Base-by-base conservation (phyloP, 2,113 vertebrate species). In the Corythornis madagascariensis region DNA sequence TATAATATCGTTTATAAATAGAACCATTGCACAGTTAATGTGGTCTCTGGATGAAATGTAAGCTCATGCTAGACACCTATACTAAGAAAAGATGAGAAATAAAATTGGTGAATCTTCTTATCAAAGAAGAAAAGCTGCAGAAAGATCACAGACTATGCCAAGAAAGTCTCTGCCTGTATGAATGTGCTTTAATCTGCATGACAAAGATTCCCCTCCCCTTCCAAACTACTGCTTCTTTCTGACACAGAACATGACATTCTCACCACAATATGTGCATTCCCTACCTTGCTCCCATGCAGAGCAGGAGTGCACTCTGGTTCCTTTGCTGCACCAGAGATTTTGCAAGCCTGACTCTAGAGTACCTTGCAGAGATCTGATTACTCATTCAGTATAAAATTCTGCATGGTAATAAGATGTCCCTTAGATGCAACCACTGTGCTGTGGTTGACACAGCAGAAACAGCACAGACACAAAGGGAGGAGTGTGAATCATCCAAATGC, bases 141-240 rank as follows among this genome's bases (percentile, higher is more conserved):
- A 42, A 86, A 72, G 50, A 43, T 52, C 4, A 1, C 31, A 82
- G 69, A n/a, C n/a, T 28, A 48, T 69, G 50, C 59, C 88, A 55
- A 70, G 73, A 47, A 86, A 73, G 63, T 79, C 66, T 71, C 69
- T 72, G 73, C 21, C 35, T 29, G 22, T 40, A 33, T 55, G 50
- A 93, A 86, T 59, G 50, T 0, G 4, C 42, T 72, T 80, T 55
- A 57, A 90, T 94, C 74, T 92, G 86, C 93, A 92, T 93, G 50
- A 94, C 84, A 94, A 90, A 88, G 66, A 18, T 31, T n/a, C 29
- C 22, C 29, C 57, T 71, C 22, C 69, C 73, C 45, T 91, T 67
- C 88, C 16, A 42, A 76, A 26, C 35, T 31, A 57, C 40, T 65
- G 26, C 80, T 87, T 53, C 59, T 80, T 90, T 89, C 74, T 80